Evolutionary conservation across 2,797 vertebrate genomes (phyloP), one percentile per base, ranked within the genome.

Genomic region (Agapornis canus): DNA sequence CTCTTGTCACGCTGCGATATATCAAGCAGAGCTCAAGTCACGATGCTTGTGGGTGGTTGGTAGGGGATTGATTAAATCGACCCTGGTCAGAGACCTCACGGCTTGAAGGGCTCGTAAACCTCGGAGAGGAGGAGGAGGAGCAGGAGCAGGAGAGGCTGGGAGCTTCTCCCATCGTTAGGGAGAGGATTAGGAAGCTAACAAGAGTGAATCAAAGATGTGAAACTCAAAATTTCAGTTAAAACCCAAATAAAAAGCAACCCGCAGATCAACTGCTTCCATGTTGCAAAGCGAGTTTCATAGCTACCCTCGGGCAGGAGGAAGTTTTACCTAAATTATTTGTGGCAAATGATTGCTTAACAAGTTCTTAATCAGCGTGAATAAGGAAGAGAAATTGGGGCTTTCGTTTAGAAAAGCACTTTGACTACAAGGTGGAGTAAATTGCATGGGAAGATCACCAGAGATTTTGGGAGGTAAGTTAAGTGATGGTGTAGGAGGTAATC

Each of bases 1-100:
- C 69, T 22, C 5, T 1, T 4, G 32, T 15, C 43, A 5, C 29
- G 25, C 54, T 6, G 43, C 0, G 37, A 12, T 18, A 1, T 0
- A 10, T 8, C 16, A 5, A 37, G 47, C 5, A 14, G 47, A 54
- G 54, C 13, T 19, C 40, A 19, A 6, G 35, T 40, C 49, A 8
- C 43, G 49, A 2, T 45, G 48, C 13, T 13, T 6, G 23, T 3
- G 37, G 18, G 26, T 9, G 32, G 8, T 11, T 12, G 37, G 9
- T 7, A 27, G 40, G 11, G 47, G 14, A 59, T 26, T 59, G 5
- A 7, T 31, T 31, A 64, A 25, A 60, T 21, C 27, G 5, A 27
- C 7, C 15, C 17, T 0, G 4, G 4, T 10, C 5, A 5, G 6
- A 19, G 23, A 12, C 37, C 42, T 13, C 27, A 4, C 8, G 3